A percentile compares a stretch with the other conserved stretches of the same genome.
Conservation (phyloP, 2,113 vertebrate species). For the Zapus hudsonius region DNA sequence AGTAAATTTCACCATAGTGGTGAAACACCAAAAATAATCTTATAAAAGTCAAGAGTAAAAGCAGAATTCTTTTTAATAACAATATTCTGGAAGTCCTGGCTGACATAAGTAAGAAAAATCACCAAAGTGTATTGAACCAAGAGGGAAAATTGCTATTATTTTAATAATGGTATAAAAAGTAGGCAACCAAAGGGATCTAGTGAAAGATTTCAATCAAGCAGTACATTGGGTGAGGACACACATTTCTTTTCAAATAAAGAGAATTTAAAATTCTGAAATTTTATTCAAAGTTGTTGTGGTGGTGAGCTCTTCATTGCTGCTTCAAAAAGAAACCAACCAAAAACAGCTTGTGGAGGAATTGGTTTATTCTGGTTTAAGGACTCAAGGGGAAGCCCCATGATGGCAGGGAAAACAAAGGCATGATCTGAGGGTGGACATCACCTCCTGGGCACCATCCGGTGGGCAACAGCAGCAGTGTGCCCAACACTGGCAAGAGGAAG, state of each 20-base stretch:
- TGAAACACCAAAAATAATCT: background rate
- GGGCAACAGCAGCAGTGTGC: too few species aligned
- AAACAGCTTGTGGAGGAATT: too few species aligned
- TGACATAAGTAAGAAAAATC: background rate
- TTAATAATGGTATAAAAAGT: background rate
- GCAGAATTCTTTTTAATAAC: background rate
- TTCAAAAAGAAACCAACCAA: too few species aligned
- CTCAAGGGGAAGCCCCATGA: too few species aligned
- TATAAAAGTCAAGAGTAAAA: background rate
- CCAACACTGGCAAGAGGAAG: too few species aligned
- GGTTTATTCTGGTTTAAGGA: too few species aligned
- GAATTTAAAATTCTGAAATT: background rate
- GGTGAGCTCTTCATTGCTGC: too few species aligned
- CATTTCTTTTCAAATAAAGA: background rate
- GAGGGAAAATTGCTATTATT: background rate
- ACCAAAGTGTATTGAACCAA: background rate
- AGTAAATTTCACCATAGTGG: background rate
- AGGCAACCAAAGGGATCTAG: background rate
- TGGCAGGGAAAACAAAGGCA: too few species aligned
- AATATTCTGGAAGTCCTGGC: too few species aligned
- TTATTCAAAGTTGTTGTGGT: background rate
- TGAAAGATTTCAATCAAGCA: background rate
- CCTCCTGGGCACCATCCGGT: too few species aligned
- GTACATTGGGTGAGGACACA: background rate
- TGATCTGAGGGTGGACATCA: too few species aligned